Evolutionary conservation across 2,113 vertebrate genomes (phyloP).

Genomic region (Sterna hirundo): DNA sequence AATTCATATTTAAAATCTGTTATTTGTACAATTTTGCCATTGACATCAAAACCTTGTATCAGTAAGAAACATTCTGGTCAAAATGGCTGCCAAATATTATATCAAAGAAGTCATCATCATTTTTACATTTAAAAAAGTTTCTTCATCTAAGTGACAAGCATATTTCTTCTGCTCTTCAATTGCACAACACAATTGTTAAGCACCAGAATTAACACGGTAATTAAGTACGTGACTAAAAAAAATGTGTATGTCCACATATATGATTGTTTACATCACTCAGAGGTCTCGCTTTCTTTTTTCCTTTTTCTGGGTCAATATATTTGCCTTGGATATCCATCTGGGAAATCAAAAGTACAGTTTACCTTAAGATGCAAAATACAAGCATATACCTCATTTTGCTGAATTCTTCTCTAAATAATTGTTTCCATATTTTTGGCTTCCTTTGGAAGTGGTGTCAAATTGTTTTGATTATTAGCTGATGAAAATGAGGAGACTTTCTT

Average conservation of each 20-base stretch:
- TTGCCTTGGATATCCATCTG: background rate
- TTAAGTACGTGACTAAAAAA: background rate
- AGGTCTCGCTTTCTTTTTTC: background rate
- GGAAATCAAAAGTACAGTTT: conserved; percentile 57
- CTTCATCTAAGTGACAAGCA: background rate
- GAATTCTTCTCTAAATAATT: conserved; percentile 70
- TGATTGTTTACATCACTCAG: background rate
- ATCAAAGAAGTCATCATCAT: background rate
- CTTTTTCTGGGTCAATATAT: conserved; percentile 3
- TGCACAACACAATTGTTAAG: background rate
- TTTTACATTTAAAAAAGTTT: conserved; percentile 13
- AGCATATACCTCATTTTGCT: conserved; percentile 48
- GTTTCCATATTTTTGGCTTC: conserved; percentile 75
- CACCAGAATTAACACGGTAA: background rate
- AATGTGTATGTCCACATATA: background rate
- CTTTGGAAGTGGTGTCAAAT: conserved; percentile 64
- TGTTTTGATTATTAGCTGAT: conserved; percentile 76
- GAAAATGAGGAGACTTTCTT: conserved; percentile 69
- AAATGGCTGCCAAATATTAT: background rate
- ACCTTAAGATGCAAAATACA: conserved; percentile 62
- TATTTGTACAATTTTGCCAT: background rate
- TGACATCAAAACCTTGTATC: conserved; percentile 13
- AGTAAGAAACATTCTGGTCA: background rate
- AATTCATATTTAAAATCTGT: background rate
- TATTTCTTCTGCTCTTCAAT: conserved; percentile 26